Evolutionary conservation across 1,140 invertebrate genomes (phyloP).

Genomic region (Drosophila mojavensis): DNA sequence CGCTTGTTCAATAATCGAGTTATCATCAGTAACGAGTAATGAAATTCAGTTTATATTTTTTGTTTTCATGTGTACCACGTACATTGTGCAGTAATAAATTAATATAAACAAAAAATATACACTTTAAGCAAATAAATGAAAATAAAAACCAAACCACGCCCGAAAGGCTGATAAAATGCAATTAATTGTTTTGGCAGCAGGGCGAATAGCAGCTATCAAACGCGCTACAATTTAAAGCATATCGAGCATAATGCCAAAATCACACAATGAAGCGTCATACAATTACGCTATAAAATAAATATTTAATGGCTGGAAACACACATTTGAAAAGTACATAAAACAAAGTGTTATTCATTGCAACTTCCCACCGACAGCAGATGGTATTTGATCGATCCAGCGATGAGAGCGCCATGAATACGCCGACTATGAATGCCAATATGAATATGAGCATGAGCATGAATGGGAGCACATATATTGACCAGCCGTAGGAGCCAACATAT

Average conservation of each 20-base stretch:
- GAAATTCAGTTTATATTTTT: conserved; percentile 15
- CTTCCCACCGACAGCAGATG: conserved; percentile 10
- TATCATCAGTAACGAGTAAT: conserved; percentile 49
- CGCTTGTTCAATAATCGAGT: conserved; percentile 50
- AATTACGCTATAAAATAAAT: conserved; percentile 5
- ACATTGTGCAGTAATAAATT: conserved; percentile 37
- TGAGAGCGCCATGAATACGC: conserved; percentile 40
- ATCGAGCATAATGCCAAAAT: conserved; percentile 14
- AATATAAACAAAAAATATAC: conserved; percentile 20
- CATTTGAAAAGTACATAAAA: conserved; percentile 17
- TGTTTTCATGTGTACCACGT: background rate
- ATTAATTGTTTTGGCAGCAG: conserved; percentile 51
- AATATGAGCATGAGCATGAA: conserved; percentile 21
- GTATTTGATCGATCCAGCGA: conserved; percentile 5
- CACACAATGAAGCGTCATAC: conserved; percentile 7
- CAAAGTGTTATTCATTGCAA: conserved; percentile 23
- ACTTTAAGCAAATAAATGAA: background rate
- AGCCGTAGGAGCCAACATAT: conserved; percentile 33
- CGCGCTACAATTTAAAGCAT: conserved; percentile 18
- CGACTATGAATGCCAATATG: too few relatives aligned
- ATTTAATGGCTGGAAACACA: background rate
- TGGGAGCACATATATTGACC: conserved; percentile 38
- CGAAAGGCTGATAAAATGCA: conserved; percentile 45
- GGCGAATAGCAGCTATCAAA: conserved; percentile 14
- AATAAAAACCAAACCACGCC: conserved; percentile 10